phyloP scores from a whole-genome alignment of 2,797 vertebrate species.

The Margarornis squamiger region DNA sequence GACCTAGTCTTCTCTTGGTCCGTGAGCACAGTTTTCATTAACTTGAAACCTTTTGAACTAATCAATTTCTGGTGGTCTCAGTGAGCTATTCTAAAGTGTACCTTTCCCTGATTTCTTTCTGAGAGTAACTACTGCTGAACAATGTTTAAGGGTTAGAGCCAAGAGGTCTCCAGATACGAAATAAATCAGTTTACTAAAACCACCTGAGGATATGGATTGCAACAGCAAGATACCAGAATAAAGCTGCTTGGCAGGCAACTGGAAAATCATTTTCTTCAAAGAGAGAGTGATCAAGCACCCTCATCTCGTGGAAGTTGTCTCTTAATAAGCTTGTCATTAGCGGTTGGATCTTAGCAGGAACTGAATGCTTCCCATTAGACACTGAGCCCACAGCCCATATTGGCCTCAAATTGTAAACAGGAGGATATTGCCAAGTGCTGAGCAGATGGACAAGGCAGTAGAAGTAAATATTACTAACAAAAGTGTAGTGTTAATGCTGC shows the following conservation, averaged over 20 bases:
- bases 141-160: not conserved
- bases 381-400: not conserved
- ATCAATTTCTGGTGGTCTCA: not conserved
- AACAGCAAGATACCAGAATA: not conserved
- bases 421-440: not conserved
- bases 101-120: not conserved
- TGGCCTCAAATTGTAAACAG: not conserved
- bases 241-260: not conserved
- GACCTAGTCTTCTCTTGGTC: not conserved
- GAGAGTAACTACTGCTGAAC: not conserved
- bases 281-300: not conserved
- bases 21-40: not conserved
- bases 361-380: not conserved
- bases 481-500: not conserved
- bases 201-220: not conserved
- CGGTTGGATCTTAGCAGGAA: not conserved
- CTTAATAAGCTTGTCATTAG: conserved; percentile 12
- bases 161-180: not conserved
- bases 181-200: not conserved
- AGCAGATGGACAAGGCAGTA: not conserved
- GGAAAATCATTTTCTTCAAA: not conserved
- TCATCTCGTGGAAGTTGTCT: not conserved
- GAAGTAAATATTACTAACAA: conserved; percentile 2
- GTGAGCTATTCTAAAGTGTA: not conserved
- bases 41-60: not conserved